These are phyloP conservation scores for Gymnocephalus cernua DNA, from an alignment of 2,113 vertebrate species.

Conservation along the genomic window DNA sequence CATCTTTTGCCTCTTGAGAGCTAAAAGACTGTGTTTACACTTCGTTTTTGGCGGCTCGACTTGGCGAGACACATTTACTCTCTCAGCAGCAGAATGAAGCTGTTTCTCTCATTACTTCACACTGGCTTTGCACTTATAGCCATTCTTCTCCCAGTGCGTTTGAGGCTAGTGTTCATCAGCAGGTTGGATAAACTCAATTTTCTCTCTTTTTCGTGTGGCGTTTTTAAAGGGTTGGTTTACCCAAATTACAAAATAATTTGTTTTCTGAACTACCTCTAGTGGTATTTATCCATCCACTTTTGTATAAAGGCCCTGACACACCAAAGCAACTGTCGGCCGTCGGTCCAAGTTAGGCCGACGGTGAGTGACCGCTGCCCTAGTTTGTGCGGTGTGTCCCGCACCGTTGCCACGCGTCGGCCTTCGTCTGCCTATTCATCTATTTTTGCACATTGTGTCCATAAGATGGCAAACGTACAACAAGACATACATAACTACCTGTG, in stretches of 20 bases:
- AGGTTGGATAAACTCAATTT: slow-evolving; percentile 14
- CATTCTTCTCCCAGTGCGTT: slow-evolving; percentile 21
- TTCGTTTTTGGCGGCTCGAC: slow-evolving; percentile 66
- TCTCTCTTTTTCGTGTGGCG: background rate
- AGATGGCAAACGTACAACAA: too few species aligned
- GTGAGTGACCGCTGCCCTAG: too few species aligned
- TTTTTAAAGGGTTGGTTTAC: background rate
- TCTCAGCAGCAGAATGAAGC: slow-evolving; percentile 56
- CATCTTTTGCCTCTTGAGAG: slow-evolving; percentile 78
- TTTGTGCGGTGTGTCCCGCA: too few species aligned
- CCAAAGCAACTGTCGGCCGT: too few species aligned
- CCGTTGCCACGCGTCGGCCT: too few species aligned
- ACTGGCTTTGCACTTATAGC: slow-evolving; percentile 29
- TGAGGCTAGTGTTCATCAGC: slow-evolving; percentile 19
- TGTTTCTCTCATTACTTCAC: slow-evolving; percentile 58
- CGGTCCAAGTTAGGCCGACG: too few species aligned
- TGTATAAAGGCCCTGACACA: background rate
- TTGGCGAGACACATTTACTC: slow-evolving; percentile 74
- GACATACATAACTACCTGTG: too few species aligned
- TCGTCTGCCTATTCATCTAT: too few species aligned
- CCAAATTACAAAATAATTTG: too few species aligned
- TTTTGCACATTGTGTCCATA: too few species aligned
- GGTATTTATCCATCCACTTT: background rate
- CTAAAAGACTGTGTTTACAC: slow-evolving; percentile 79
- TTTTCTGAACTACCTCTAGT: background rate